Conservation (phyloP, 2,797 vertebrate genomes). For the Sebastes ruberrimus region DNA sequence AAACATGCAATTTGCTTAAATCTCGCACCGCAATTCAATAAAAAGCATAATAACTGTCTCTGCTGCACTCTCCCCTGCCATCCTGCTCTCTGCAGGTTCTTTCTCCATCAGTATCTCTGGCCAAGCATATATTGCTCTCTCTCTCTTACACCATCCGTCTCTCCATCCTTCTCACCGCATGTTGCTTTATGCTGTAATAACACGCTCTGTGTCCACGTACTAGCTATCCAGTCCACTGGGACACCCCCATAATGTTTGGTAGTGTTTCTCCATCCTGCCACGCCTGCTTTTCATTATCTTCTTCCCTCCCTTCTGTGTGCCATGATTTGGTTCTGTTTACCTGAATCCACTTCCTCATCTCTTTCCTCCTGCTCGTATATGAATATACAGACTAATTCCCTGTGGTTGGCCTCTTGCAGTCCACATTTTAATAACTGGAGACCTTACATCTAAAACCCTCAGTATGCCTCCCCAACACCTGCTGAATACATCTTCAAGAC, state of each 20-base stretch:
- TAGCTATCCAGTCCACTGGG: neutral
- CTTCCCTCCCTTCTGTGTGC: neutral
- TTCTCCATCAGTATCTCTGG: neutral
- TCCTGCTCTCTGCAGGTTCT: neutral
- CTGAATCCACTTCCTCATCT: conserved; percentile 6
- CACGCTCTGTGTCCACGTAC: conserved; percentile 35
- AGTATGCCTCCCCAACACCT: neutral
- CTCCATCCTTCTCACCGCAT: neutral
- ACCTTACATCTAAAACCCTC: neutral
- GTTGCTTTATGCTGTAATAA: conserved; percentile 41
- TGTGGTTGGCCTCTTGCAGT: neutral
- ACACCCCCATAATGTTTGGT: neutral
- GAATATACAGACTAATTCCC: neutral
- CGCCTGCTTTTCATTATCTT: neutral
- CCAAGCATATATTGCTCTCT: neutral
- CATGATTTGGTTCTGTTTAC: conserved; percentile 4
- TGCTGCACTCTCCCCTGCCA: neutral
- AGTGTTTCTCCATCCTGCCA: neutral
- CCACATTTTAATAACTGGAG: conserved; percentile 4
- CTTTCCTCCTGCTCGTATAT: neutral
- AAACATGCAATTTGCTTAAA: neutral
- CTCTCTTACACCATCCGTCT: neutral
- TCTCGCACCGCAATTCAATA: neutral
- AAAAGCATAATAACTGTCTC: neutral
- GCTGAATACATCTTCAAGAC: neutral